phyloP scores from a whole-genome alignment of 1,140 invertebrate species.

The Stenopsyche tienmushanensis region DNA sequence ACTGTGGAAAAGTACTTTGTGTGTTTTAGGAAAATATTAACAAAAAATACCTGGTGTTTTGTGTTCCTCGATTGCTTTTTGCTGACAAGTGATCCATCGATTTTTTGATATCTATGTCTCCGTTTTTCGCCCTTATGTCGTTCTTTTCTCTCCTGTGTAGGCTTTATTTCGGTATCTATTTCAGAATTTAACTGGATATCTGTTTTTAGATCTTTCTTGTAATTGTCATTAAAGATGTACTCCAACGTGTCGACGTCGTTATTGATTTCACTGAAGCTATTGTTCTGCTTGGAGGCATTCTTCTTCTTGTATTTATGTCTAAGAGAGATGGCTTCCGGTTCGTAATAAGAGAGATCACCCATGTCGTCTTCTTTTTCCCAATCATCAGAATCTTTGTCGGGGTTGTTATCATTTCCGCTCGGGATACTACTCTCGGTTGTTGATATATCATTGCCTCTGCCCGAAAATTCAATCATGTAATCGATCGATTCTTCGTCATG shows the following conservation, averaged over 20 bases:
- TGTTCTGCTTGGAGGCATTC: conserved; percentile 2
- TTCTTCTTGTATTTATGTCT: conserved; percentile 21
- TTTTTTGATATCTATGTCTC: conserved; percentile 35
- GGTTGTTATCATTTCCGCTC: neutral
- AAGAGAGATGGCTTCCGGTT: conserved; percentile 29
- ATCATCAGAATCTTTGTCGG: neutral
- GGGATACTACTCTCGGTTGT: neutral
- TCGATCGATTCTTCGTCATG: conserved; percentile 13
- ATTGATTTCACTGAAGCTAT: neutral
- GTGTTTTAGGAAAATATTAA: no score
- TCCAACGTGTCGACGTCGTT: no score
- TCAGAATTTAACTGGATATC: no score
- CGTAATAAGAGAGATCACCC: conserved; percentile 38
- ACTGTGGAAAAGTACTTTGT: no score
- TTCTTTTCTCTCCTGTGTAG: no score
- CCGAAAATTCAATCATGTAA: conserved; percentile 27
- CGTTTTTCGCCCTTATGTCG: conserved; percentile 15
- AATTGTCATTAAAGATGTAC: no score
- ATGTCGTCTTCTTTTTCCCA: conserved; percentile 37
- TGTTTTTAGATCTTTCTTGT: no score
- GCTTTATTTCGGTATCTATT: neutral
- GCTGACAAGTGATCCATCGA: neutral
- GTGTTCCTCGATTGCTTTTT: neutral
- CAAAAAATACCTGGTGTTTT: no score
- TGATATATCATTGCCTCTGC: neutral